Evolutionary conservation across 1,140 invertebrate genomes (phyloP), one percentile per base, ranked within the genome.

Genomic region (Drosophila sp.): DNA sequence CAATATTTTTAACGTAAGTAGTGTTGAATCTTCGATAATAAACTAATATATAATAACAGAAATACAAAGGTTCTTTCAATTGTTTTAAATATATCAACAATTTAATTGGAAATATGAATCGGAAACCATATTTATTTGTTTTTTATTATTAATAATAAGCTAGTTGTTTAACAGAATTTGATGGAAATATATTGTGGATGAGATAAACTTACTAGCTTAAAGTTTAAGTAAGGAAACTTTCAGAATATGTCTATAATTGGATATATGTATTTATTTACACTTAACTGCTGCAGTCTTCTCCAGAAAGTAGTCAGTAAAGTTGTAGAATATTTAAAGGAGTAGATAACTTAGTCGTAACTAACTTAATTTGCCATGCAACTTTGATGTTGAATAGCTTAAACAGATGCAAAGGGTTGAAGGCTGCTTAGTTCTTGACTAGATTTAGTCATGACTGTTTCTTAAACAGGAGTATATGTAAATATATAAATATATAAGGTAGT

Each of bases 1-100:
- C 66, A 82, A 87, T 87, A 87, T 86, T 86, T 86, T 87, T 82
- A 86, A 87, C 75, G 51, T 86, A 86, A 86, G 82, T 86, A 86
- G 82, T 86, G 82, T 86, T 86, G 82, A 86, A 87, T 86, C 82
- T 86, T 86, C 83, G 78, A 78, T 78, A 82, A 86, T 86, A 86
- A 77, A 74, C 72, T 63, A 56, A 69, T 63, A 72, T 62, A 76
- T 67, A 72, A 61, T 62, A 76, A 54, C 27, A 50, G 32, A 54
- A 16, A 13, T 48, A 5, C 6, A 1, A 36, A 36, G 21, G 8
- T 18, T 34, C 38, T 7, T 32, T 32, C 1, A 32, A 32, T 32
- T 32, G 29, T 21, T n/a, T n/a, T n/a, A n/a, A n/a, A n/a, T n/a
- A n/a, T n/a, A n/a, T n/a, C n/a, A n/a, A n/a, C n/a, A n/a, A n/a